These are phyloP conservation scores for Semibalanus balanoides DNA, from an alignment of 1,140 invertebrate species.

Conservation along the genomic window DNA sequence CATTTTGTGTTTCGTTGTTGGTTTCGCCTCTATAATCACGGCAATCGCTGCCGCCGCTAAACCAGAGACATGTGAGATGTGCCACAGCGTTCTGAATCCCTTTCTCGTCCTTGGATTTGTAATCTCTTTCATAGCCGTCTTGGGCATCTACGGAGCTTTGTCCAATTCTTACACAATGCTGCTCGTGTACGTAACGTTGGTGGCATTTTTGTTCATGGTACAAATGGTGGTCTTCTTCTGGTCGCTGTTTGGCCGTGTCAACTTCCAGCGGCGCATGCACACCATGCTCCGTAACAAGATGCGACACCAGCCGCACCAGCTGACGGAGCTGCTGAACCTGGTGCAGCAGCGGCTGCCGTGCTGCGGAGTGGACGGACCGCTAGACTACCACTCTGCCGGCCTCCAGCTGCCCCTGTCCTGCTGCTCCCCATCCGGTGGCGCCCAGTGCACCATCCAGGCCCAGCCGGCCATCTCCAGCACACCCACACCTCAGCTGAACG, in stretches of 20 bases:
- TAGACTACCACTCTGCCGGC: background rate
- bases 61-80: background rate
- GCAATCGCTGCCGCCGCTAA: background rate
- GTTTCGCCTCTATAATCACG: background rate
- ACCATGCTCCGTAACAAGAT: background rate
- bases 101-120: background rate
- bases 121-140: background rate
- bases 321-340: background rate
- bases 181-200: background rate
- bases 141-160: background rate
- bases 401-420: background rate
- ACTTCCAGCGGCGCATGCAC: background rate
- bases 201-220: background rate
- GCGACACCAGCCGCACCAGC: background rate
- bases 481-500: too few relatives aligned
- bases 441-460: background rate
- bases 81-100: background rate
- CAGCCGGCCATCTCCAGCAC: background rate
- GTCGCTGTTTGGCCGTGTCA: background rate
- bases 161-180: background rate
- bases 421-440: background rate
- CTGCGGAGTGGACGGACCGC: background rate
- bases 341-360: background rate
- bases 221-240: background rate
- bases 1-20: background rate